Base-by-base conservation (phyloP, 1,140 invertebrate genomes). In the Pseudomyrmex dendroicus region DNA sequence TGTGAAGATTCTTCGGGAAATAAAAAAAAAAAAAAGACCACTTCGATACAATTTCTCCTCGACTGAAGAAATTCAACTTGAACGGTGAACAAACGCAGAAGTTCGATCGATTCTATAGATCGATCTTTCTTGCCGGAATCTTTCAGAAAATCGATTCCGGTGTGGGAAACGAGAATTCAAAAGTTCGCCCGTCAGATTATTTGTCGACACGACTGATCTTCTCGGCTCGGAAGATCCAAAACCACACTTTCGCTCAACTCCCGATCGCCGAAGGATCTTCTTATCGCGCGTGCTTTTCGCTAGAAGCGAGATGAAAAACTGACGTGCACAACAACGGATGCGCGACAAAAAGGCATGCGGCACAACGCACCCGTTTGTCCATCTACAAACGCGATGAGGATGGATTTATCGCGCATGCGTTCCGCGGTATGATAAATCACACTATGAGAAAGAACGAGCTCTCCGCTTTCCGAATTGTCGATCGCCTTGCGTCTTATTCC, bases 381-480 rank as follows among this genome's bases (percentile, higher is more conserved):
- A 20, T 67, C 48, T 54, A 35, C 78, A 57, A 52, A 82, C 48
- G 70, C 35, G 35, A 35, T 35, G 63, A 82, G 62, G 63, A 80
- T 80, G 59, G 78, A 85, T 85, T 68, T 83, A 83, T 73, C 77
- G 48, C 84, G 84, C 84, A 73, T 83, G 78, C 84, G 84, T 68
- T 72, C 46, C 22, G 57, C 50, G 17, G 5, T 35, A 82, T 66
- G 59, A 74, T 74, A 82, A 48, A 13, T 13, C 25, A 2, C 25
- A 35, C 25, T 59, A 17, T 48, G 59, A 59, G 35, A 25, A 70
- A 73, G 56, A 25, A 20, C n/a, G 35, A 35, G 35, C 20, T 44
- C 48, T 10, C 50, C 46, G 25, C 57, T 70, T 46, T 70, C 10
- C 54, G 54, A 48, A n/a, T 12, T 56, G 66, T 72, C 76, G 64